Conservation (phyloP, 2,888 invertebrate genomes). For the Tanaodytes sp. region DNA sequence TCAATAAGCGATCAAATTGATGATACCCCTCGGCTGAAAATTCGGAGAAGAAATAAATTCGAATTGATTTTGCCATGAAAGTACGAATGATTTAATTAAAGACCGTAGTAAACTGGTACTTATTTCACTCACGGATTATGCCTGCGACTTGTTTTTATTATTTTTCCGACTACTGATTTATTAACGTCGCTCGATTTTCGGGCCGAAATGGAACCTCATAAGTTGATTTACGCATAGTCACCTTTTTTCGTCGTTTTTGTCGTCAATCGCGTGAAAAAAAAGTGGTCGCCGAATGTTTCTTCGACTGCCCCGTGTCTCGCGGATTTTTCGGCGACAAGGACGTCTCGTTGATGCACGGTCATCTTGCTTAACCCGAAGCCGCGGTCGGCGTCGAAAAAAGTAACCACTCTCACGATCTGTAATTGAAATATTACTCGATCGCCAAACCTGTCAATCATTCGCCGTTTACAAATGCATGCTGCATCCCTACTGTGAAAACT, state of each 20-base stretch:
- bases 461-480: slow-evolving; percentile 39
- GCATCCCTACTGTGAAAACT: slow-evolving; percentile 47
- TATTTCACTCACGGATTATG: no score
- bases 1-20: no score
- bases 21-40: no score
- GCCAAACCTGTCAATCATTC: slow-evolving; percentile 50
- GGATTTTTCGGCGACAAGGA: slow-evolving; percentile 25
- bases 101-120: not conserved
- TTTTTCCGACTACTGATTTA: slow-evolving; percentile 21
- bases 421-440: slow-evolving; percentile 58
- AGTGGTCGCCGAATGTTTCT: no score
- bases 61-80: slow-evolving; percentile 24
- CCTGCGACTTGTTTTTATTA: not conserved
- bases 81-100: slow-evolving; percentile 36
- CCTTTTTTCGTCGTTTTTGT: slow-evolving; percentile 27
- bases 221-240: slow-evolving; percentile 34
- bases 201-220: slow-evolving; percentile 4
- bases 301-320: not conserved
- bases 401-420: slow-evolving; percentile 58
- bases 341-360: not conserved
- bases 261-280: no score
- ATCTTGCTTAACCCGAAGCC: slow-evolving; percentile 10
- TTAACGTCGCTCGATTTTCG: slow-evolving; percentile 27
- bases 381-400: slow-evolving; percentile 43
- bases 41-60: slow-evolving; percentile 11